Base-by-base conservation (phyloP, 2,888 invertebrate genomes). In the Orgyia antiqua region DNA sequence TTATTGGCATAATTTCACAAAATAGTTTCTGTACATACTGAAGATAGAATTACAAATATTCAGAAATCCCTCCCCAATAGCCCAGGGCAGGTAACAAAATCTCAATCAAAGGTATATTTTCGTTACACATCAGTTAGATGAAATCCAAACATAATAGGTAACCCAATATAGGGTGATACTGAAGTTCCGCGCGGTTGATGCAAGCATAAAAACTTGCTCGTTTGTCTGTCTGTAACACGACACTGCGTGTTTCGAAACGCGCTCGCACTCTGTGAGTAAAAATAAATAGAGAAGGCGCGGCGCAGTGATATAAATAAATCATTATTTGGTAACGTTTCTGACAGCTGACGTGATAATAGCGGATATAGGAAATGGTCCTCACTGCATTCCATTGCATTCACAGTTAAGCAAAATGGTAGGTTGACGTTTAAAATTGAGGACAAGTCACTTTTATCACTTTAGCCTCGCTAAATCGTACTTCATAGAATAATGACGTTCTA, bases 191-290 rank as follows among this genome's bases (percentile, higher is more conserved):
- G 13, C 35, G 21, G 39, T 37, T 28, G 44, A 10, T 24, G 34
- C 18, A 27, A 29, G 28, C 23, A 54, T 33, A 54, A 54, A 54
- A 49, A 51, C 41, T 37, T 13, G 10, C 26, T 26, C 29, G 39
- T 53, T 26, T 41, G 49, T 52, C 45, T 51, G 48, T 47, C 36
- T 45, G 53, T 47, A 54, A 54, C 45, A 27, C 37, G 56, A 54
- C 47, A 56, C 43, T 33, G 24, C 36, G 40, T 45, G 51, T 45
- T 37, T 42, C 28, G 49, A 27, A 39, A 40, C 45, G 53, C 33
- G 37, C 29, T 29, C 50, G 50, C 19, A 41, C 36, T 39, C 33
- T 37, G 24, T 10, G 35, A 37, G 40, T 56, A 52, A 29, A 56
- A 56, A 56, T 52, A 56, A 56, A 52, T 39, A 52, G 7, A 49